phyloP scores from a whole-genome alignment of 2,797 vertebrate species.

The Esox lucius region DNA sequence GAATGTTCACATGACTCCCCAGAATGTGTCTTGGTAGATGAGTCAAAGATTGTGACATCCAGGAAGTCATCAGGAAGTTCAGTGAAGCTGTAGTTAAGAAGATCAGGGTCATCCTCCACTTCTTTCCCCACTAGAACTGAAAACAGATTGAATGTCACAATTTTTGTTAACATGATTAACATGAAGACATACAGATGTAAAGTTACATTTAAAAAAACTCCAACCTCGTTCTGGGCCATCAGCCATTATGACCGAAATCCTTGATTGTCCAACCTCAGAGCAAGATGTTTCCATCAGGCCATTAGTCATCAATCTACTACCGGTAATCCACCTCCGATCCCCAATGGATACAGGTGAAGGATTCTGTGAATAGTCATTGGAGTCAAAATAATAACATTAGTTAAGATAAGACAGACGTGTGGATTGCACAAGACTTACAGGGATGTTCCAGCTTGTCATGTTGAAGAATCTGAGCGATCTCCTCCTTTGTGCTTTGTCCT shows the following conservation, averaged over 20 bases:
- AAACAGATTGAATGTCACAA: slow-evolving; percentile 6
- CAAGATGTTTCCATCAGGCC: background rate
- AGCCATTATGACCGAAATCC: slow-evolving; percentile 43
- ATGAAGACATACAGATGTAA: background rate
- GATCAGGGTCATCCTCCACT: slow-evolving; percentile 46
- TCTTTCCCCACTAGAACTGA: slow-evolving; percentile 46
- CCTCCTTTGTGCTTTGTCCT: slow-evolving; percentile 34
- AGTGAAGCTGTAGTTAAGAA: slow-evolving; percentile 53
- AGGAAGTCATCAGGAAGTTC: slow-evolving; percentile 21
- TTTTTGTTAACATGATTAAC: background rate
- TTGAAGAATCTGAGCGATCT: slow-evolving; percentile 51
- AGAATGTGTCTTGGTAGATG: slow-evolving; percentile 1
- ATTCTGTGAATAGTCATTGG: slow-evolving; percentile 2
- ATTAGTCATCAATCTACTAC: slow-evolving; percentile 12
- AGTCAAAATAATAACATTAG: background rate
- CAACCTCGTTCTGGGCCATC: slow-evolving; percentile 51
- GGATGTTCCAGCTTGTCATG: slow-evolving; percentile 36
- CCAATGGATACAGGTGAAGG: background rate
- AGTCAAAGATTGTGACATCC: background rate
- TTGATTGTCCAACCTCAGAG: slow-evolving; percentile 10
- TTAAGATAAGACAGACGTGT: background rate
- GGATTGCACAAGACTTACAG: slow-evolving; percentile 18
- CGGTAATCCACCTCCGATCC: slow-evolving; percentile 17
- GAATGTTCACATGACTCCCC: background rate
- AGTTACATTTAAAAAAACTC: background rate